Percentiles rank a stretch among this genome's conserved stretches.
phyloP scores from a whole-genome alignment of 2,888 invertebrate species.

The Tenthredo livida region DNA sequence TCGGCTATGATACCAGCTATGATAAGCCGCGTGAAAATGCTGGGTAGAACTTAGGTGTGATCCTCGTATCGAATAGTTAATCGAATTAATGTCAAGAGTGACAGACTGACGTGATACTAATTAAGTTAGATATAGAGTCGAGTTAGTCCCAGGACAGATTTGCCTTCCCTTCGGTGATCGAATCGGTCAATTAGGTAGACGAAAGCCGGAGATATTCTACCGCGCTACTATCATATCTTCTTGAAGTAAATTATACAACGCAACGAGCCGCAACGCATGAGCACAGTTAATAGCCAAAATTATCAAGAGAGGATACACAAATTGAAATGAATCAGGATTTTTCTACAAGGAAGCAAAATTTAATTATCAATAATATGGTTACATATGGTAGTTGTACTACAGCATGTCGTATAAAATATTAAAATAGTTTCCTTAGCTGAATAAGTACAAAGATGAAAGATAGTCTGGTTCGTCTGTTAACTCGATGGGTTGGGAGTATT shows the following conservation, averaged over 20 bases:
- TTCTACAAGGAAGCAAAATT: neutral
- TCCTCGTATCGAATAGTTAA: constrained; percentile 19
- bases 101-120: constrained; percentile 39
- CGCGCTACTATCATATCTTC: neutral
- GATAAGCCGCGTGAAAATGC: constrained; percentile 15
- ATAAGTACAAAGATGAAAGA: neutral
- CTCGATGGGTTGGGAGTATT: neutral
- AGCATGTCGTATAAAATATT: neutral
- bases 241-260: neutral
- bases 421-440: neutral
- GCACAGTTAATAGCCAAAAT: too few relatives aligned
- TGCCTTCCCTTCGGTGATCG: neutral
- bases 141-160: constrained; percentile 37
- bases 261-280: neutral
- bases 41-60: neutral
- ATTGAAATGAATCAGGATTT: too few relatives aligned
- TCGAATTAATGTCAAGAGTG: constrained; percentile 30
- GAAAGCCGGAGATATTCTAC: neutral
- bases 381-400: neutral
- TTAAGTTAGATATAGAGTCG: constrained; percentile 33
- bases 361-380: neutral
- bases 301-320: too few relatives aligned
- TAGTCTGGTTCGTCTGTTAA: neutral
- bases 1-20: neutral
- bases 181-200: constrained; percentile 17